phyloP scores from a whole-genome alignment of 2,888 invertebrate genomes.

The Ophioninae sp. region DNA sequence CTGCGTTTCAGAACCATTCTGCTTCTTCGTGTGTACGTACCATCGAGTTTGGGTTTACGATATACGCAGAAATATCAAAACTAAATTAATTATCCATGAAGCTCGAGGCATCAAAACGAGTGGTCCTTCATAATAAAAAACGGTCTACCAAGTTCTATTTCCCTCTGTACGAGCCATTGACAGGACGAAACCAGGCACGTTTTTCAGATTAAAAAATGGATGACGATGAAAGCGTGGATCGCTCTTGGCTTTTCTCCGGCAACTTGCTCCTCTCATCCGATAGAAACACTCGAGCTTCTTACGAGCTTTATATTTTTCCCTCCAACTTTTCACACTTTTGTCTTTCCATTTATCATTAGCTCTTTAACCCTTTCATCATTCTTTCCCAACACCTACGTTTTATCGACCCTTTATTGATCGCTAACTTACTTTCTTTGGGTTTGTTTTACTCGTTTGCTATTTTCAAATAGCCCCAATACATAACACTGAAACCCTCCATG shows the following conservation, averaged over 20 bases:
- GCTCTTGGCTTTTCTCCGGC: not conserved
- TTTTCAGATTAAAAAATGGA: conserved; percentile 50
- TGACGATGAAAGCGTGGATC: conserved; percentile 45
- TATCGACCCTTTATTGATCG: not conserved
- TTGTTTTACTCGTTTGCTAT: not conserved
- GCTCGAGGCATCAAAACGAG: conserved; percentile 59
- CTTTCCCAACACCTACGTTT: not conserved
- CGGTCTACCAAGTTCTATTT: conserved; percentile 23
- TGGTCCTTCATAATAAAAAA: conserved; percentile 64
- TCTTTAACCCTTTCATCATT: not conserved
- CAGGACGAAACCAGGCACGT: conserved; percentile 15
- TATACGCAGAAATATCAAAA: conserved; percentile 73
- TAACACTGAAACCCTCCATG: not conserved
- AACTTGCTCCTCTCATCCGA: not conserved
- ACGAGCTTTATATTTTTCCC: conserved; percentile 22
- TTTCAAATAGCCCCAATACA: not conserved
- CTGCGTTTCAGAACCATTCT: conserved; percentile 5
- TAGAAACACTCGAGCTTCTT: conserved; percentile 25
- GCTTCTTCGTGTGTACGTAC: not conserved
- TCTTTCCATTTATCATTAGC: not conserved
- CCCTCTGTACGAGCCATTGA: conserved; percentile 8
- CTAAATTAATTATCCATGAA: conserved; percentile 77
- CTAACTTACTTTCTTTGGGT: not conserved
- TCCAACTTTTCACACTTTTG: not conserved
- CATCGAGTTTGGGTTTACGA: not conserved